phyloP scores from a whole-genome alignment of 1,140 invertebrate species.

The Melipona quadrifasciata region DNA sequence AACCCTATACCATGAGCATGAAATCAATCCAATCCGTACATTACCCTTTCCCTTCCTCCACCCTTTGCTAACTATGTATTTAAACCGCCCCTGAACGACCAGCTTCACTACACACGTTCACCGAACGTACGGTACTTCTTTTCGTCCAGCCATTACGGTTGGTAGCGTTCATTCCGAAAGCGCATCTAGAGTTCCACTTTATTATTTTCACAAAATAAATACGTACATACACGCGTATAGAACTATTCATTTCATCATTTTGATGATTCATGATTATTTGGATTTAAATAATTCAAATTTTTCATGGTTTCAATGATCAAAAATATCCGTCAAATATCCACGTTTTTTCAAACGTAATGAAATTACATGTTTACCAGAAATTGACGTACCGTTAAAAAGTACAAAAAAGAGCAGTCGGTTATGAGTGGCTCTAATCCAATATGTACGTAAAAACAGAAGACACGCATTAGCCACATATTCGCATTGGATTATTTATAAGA shows the following conservation, averaged over 20 bases:
- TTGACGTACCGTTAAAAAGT: not conserved
- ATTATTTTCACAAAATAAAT: not conserved
- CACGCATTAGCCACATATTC: too few species aligned
- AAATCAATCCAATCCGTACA: conserved; percentile 66
- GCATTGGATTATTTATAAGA: not conserved
- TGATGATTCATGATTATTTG: not conserved
- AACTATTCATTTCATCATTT: not conserved
- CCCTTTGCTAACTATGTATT: conserved; percentile 30
- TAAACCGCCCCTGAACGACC: conserved; percentile 17
- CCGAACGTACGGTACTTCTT: not conserved
- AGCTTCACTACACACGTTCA: not conserved
- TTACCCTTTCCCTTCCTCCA: conserved; percentile 37
- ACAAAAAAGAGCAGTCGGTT: too few species aligned
- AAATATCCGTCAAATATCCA: not conserved
- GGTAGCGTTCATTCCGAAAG: not conserved
- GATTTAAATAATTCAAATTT: not conserved
- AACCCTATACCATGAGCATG: conserved; percentile 32
- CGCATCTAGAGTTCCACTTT: too few species aligned
- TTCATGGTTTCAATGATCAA: not conserved
- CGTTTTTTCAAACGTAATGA: not conserved
- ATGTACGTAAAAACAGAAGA: too few species aligned
- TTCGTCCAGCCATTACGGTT: not conserved
- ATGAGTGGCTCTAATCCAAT: too few species aligned
- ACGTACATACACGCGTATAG: not conserved
- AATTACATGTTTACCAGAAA: not conserved